These are phyloP conservation scores for Macrotis lagotis DNA, from an alignment of 2,113 vertebrate species.

Conservation along the genomic window DNA sequence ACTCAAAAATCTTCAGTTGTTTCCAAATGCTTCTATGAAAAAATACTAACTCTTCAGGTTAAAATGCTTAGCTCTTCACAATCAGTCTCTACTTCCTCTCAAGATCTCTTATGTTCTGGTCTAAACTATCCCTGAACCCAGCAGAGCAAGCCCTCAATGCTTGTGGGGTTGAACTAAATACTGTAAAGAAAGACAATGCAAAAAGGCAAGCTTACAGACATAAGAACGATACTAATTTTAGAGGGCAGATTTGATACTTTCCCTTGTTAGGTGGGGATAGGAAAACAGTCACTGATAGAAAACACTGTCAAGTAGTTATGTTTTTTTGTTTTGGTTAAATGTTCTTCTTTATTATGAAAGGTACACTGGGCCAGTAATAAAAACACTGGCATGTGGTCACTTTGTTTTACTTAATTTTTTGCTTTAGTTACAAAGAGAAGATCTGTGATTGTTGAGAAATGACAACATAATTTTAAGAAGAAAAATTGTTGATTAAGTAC, in stretches of 20 bases:
- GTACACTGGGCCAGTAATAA: neutral
- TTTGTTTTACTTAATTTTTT: neutral
- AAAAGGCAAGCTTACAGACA: neutral
- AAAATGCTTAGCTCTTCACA: neutral
- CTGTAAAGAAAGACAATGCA: neutral
- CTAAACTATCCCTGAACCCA: neutral
- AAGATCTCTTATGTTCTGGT: neutral
- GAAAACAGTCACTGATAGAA: neutral
- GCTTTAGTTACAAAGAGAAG: neutral
- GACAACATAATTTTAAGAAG: too few species aligned
- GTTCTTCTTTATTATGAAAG: neutral
- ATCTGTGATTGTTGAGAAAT: neutral
- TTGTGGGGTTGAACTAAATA: neutral
- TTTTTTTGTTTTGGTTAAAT: neutral
- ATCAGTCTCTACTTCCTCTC: neutral
- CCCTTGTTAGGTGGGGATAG: neutral
- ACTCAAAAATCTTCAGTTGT: neutral
- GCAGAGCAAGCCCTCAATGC: neutral
- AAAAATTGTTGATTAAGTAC: neutral
- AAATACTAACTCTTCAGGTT: neutral
- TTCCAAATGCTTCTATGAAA: neutral
- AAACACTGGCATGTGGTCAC: neutral
- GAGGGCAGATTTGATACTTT: neutral
- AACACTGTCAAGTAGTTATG: neutral
- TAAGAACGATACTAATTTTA: neutral